phyloP scores from a whole-genome alignment of 2,797 vertebrate species.

The Lacerta viridis region DNA sequence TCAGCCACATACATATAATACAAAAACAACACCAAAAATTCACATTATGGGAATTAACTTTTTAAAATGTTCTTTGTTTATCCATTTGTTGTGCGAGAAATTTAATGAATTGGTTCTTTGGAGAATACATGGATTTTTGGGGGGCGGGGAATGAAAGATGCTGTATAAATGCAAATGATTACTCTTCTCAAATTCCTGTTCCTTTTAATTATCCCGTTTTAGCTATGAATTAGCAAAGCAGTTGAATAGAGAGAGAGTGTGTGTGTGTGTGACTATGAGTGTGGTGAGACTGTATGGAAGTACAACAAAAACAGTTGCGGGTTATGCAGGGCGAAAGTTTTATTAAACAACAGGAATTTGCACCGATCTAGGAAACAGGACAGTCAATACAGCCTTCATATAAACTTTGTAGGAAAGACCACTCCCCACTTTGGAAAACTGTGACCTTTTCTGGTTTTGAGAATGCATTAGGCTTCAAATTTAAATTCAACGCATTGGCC shows the following conservation, averaged over 20 bases:
- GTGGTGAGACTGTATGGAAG: not conserved
- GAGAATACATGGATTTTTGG: slow-evolving; percentile 34
- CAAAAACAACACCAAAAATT: rapidly evolving
- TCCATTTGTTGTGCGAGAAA: slow-evolving; percentile 38
- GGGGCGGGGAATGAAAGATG: not conserved
- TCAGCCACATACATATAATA: not conserved
- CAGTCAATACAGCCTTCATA: not conserved
- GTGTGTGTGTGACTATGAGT: not conserved
- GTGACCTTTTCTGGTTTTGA: not conserved
- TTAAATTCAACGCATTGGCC: not conserved
- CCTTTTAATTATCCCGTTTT: not conserved
- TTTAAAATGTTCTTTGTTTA: slow-evolving; percentile 36
- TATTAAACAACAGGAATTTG: not conserved
- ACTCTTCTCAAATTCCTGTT: not conserved
- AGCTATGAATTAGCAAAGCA: too few species aligned
- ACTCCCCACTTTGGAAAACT: not conserved
- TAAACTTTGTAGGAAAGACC: not conserved
- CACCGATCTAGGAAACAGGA: not conserved
- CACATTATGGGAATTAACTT: slow-evolving; percentile 16
- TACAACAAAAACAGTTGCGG: slow-evolving; percentile 25
- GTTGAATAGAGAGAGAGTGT: not conserved
- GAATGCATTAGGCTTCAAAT: not conserved
- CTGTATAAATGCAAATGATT: slow-evolving; percentile 26
- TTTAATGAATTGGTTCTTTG: slow-evolving; percentile 39
- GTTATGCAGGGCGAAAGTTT: slow-evolving; percentile 20